Percentiles rank a stretch among this genome's conserved stretches.
phyloP scores from a whole-genome alignment of 1,140 invertebrate genomes.

The Caenorhabditis inopinata region DNA sequence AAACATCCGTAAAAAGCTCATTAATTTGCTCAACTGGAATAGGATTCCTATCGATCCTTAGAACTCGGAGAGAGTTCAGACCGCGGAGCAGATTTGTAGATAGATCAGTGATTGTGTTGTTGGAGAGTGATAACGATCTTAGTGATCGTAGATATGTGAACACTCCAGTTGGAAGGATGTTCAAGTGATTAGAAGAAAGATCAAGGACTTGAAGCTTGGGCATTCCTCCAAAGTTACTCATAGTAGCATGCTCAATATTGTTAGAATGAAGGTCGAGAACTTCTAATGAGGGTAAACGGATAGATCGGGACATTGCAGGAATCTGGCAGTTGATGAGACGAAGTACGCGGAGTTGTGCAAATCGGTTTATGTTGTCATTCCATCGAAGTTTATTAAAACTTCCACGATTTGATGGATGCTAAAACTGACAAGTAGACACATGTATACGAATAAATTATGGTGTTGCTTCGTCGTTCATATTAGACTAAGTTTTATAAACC shows the following conservation, averaged over 20 bases:
- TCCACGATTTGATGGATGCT: conserved; percentile 2
- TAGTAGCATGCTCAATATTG: conserved; percentile 52
- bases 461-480: too few species aligned
- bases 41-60: conserved; percentile 57
- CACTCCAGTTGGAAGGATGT: conserved; percentile 57
- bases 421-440: not conserved
- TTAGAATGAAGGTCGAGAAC: conserved; percentile 55
- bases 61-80: conserved; percentile 47
- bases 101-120: conserved; percentile 55
- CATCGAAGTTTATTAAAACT: conserved; percentile 54
- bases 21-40: conserved; percentile 55
- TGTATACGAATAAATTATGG: not conserved
- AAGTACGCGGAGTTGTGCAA: conserved; percentile 49
- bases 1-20: conserved; percentile 54
- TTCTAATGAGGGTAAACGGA: conserved; percentile 49
- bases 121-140: conserved; percentile 48
- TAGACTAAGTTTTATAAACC: too few species aligned
- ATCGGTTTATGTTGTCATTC: conserved; percentile 63
- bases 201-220: conserved; percentile 52
- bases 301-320: conserved; percentile 55
- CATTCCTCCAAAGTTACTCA: conserved; percentile 58
- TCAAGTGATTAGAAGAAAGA: conserved; percentile 53
- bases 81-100: conserved; percentile 57
- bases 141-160: conserved; percentile 57
- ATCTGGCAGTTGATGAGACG: conserved; percentile 56